phyloP scores from a whole-genome alignment of 2,113 vertebrate species.

The Anhinga anhinga region DNA sequence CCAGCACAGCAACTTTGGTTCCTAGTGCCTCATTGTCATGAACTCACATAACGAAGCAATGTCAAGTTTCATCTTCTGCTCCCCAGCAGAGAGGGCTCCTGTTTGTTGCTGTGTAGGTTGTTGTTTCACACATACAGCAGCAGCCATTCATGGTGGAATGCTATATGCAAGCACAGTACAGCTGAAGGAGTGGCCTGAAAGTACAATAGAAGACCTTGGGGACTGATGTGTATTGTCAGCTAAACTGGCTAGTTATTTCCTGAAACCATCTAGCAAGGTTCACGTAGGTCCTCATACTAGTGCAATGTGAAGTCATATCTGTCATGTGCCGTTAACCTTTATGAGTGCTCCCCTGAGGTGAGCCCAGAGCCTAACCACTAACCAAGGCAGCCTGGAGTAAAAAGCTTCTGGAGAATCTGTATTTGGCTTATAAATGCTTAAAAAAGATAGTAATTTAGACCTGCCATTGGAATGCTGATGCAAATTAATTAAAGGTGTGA shows the following conservation, averaged over 20 bases:
- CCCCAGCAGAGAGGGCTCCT: neutral
- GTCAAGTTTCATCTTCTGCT: neutral
- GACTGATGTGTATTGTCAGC: neutral
- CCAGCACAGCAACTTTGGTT: neutral
- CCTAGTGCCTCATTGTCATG: neutral
- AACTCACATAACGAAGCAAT: neutral
- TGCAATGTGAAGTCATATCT: rapidly evolving
- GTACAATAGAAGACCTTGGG: neutral
- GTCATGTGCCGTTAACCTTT: neutral
- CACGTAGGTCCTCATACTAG: rapidly evolving
- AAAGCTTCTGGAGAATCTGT: neutral
- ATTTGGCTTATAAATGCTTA: neutral
- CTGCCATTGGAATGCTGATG: neutral
- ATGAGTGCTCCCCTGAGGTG: neutral
- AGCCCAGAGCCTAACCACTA: neutral
- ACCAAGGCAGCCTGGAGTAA: neutral
- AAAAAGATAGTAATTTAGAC: neutral
- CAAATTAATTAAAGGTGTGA: neutral
- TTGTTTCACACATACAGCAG: neutral
- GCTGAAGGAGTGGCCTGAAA: neutral
- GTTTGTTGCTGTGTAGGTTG: neutral
- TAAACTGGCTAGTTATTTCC: neutral
- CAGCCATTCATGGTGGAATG: neutral
- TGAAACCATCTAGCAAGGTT: neutral
- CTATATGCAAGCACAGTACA: neutral